Evolutionary conservation across 2,797 vertebrate genomes (phyloP).

Genomic region (Eulemur albifrons): DNA sequence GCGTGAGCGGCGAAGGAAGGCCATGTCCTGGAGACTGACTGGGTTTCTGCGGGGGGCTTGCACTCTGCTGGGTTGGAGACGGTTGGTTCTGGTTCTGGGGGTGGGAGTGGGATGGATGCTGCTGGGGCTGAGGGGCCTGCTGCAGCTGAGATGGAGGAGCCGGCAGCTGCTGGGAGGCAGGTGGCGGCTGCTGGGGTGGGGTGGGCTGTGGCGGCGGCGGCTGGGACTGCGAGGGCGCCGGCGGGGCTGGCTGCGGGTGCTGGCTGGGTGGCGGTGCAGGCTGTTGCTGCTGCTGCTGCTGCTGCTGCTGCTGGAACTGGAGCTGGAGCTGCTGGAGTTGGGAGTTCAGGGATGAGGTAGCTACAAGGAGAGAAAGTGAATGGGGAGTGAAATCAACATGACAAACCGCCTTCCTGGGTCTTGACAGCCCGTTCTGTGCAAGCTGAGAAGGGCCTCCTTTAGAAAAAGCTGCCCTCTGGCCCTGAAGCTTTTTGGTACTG

Average conservation of each 20-base stretch:
- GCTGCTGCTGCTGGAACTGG: slow-evolving; percentile 93
- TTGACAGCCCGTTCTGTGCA: not conserved
- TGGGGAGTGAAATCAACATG: not conserved
- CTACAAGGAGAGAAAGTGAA: slow-evolving; percentile 85
- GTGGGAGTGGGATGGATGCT: slow-evolving; percentile 80
- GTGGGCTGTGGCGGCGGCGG: slow-evolving; percentile 84
- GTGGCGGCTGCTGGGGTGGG: slow-evolving; percentile 83
- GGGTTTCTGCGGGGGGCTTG: slow-evolving; percentile 90
- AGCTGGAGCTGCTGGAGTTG: slow-evolving; percentile 98
- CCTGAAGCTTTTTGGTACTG: not conserved
- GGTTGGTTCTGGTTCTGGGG: slow-evolving; percentile 84
- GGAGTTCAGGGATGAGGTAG: slow-evolving; percentile 99
- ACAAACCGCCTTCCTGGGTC: not conserved
- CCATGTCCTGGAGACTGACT: slow-evolving; percentile 95
- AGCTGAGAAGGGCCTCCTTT: not conserved
- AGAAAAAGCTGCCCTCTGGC: not conserved
- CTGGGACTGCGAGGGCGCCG: slow-evolving; percentile 86
- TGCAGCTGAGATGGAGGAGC: slow-evolving; percentile 83
- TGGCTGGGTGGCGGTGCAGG: slow-evolving; percentile 89
- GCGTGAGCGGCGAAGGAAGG: slow-evolving; percentile 95
- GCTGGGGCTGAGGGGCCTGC: slow-evolving; percentile 87
- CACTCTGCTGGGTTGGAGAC: slow-evolving; percentile 80
- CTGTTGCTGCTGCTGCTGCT: slow-evolving; percentile 82
- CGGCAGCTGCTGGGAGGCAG: slow-evolving; percentile 86
- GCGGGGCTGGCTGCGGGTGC: slow-evolving; percentile 84